Base-by-base conservation (phyloP, 1,140 invertebrate species). In the Zaprionus capensis region DNA sequence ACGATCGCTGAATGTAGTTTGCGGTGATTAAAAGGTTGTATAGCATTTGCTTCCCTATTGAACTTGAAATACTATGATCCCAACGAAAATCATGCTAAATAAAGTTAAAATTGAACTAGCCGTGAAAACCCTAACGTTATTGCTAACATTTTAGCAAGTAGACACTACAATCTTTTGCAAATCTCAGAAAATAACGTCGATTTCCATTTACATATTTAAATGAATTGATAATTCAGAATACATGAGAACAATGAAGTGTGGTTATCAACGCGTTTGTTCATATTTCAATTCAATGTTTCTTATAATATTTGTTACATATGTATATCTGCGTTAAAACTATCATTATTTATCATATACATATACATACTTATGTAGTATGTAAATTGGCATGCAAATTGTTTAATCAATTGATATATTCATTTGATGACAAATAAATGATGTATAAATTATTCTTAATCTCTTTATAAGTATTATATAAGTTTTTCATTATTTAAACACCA, bases 381-480 rank as follows among this genome's bases (percentile, higher is more conserved):
- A 24, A 51, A 51, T 51, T 51, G 17, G 20, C 20, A 51, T 51
- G 20, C 17, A 28, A 56, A 31, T 56, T n/a, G 6, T 53, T 53
- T 26, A 56, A 56, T 56, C 14, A 56, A n/a, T 31, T 56, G 26
- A 28, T 56, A n/a, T 24, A 28, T 56, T 56, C 14, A 7, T 56
- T 56, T 17, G 7, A 56, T 31, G 49, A 41, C 5, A 20, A 22
- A 31, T 20, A 28, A 46, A 58, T 31, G 15, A 68, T 58, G 59
- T 63, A 15, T 51, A 49, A 46, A 63, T 61, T 14, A 38, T 46
- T 76, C 34, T 59, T 66, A 56, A 44, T 20, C 31, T 51, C 56
- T 58, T 46, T 11, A 46, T 17, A 51, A 58, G 46, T 46, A 46
- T 67, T 67, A 49, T 46, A 67, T 38, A 51, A 20, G 46, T 56